Percentiles rank a stretch among this genome's conserved stretches.
Conservation (phyloP, 2,888 invertebrate genomes). For the Drosophila histrio region DNA sequence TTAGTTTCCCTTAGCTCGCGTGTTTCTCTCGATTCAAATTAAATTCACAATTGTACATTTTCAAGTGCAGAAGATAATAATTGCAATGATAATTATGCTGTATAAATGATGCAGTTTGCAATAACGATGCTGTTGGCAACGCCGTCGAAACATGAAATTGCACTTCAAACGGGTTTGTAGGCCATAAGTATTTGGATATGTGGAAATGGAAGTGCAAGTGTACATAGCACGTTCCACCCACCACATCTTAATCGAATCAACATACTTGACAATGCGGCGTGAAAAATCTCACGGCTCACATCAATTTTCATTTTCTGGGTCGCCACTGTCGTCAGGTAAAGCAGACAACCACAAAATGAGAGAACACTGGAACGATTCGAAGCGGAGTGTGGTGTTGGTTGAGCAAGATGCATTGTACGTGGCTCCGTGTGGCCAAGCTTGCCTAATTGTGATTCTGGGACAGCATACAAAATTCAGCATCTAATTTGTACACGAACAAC, state of each 20-base stretch:
- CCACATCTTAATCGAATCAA: slow-evolving; percentile 65
- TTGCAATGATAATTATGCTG: not conserved
- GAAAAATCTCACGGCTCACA: slow-evolving; percentile 67
- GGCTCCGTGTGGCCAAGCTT: slow-evolving; percentile 14
- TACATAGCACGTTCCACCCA: not conserved
- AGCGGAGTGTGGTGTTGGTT: not conserved
- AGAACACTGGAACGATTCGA: slow-evolving; percentile 33
- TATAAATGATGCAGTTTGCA: slow-evolving; percentile 21
- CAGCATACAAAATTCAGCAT: slow-evolving; percentile 67
- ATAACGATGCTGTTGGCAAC: slow-evolving; percentile 22
- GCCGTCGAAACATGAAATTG: slow-evolving; percentile 42
- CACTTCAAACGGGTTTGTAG: slow-evolving; percentile 68
- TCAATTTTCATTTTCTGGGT: slow-evolving; percentile 66
- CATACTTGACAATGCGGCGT: slow-evolving; percentile 67
- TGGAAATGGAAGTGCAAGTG: slow-evolving; percentile 25
- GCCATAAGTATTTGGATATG: slow-evolving; percentile 19
- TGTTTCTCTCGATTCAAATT: slow-evolving; percentile 40
- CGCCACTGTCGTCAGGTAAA: slow-evolving; percentile 33
- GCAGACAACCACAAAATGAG: slow-evolving; percentile 40
- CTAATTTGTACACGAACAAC: slow-evolving; percentile 65
- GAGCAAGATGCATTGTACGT: slow-evolving; percentile 41
- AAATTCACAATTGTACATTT: slow-evolving; percentile 32
- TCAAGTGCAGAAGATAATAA: slow-evolving; percentile 28
- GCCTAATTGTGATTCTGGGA: slow-evolving; percentile 36
- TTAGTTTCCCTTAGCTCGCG: slow-evolving; percentile 64